A percentile compares a stretch with the other conserved stretches of the same genome.
These are phyloP conservation scores for Cirrhinus molitorella DNA, from an alignment of 2,797 vertebrate genomes.

Conservation along the genomic window DNA sequence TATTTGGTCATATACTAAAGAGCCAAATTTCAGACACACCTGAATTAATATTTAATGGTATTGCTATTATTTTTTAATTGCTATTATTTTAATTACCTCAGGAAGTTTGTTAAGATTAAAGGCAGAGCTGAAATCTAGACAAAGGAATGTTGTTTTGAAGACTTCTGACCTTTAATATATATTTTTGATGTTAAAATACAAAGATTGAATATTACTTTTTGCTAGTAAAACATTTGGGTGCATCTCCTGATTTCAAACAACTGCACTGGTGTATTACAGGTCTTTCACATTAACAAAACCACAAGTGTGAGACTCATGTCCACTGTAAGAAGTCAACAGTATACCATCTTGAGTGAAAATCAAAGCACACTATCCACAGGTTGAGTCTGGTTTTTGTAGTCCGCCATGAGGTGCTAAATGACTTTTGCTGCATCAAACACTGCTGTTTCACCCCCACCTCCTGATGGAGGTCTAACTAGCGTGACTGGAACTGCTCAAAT, in stretches of 20 bases:
- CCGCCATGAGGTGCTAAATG: constrained; percentile 17
- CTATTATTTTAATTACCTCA: no score
- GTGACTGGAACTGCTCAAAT: constrained; percentile 17
- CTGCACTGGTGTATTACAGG: neutral
- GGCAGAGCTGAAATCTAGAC: no score
- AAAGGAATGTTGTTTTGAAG: no score
- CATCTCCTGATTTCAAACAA: constrained; percentile 7
- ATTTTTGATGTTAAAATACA: no score
- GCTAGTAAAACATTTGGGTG: no score
- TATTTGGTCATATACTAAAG: no score
- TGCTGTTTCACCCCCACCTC: neutral
- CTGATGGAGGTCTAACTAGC: constrained; percentile 34
- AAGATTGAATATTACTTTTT: no score
- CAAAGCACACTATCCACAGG: constrained; percentile 8
- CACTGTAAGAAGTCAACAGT: neutral
- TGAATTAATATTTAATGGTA: no score
- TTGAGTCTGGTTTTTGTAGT: constrained; percentile 5
- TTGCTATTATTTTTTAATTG: no score
- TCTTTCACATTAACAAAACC: neutral
- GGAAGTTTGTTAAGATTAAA: no score
- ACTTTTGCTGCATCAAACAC: constrained; percentile 23
- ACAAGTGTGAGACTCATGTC: neutral
- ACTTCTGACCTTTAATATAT: no score
- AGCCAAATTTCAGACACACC: no score
- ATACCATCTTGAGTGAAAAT: neutral